A percentile compares a stretch with the other conserved stretches of the same genome.
These are phyloP conservation scores for Agrotis clavis DNA, from an alignment of 2,888 invertebrate species.

Conservation along the genomic window DNA sequence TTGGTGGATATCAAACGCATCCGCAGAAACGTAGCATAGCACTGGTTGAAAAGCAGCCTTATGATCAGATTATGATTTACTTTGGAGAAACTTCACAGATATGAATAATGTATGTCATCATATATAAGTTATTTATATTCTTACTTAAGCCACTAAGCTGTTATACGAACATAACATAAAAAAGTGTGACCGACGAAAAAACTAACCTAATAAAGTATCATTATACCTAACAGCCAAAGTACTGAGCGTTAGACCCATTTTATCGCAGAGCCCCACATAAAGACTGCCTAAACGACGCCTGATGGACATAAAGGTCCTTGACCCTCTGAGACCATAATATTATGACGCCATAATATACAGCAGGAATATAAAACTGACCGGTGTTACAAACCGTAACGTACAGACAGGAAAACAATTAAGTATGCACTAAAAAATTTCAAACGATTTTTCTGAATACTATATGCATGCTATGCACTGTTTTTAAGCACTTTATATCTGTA, in stretches of 20 bases:
- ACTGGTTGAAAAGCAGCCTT: too few relatives aligned
- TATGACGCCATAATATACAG: slow-evolving; percentile 7
- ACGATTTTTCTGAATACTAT: too few relatives aligned
- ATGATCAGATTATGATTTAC: too few relatives aligned
- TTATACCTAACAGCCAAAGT: slow-evolving; percentile 25
- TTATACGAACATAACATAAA: slow-evolving; percentile 12
- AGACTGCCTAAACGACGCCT: slow-evolving; percentile 37
- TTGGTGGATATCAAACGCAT: too few relatives aligned
- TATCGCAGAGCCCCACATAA: slow-evolving; percentile 42
- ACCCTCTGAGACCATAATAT: slow-evolving; percentile 14
- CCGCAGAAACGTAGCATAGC: too few relatives aligned
- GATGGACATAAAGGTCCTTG: slow-evolving; percentile 34
- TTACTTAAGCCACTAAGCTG: not conserved
- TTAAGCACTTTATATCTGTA: too few relatives aligned
- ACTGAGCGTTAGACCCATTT: slow-evolving; percentile 45
- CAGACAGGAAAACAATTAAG: too few relatives aligned
- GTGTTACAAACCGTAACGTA: too few relatives aligned
- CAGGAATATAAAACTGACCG: slow-evolving; percentile 15
- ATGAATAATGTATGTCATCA: not conserved
- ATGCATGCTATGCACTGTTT: too few relatives aligned
- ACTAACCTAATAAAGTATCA: slow-evolving; percentile 44
- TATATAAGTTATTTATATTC: too few relatives aligned
- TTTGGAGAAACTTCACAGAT: not conserved
- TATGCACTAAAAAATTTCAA: too few relatives aligned
- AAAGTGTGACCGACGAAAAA: not conserved